Conservation (phyloP, 1,140 invertebrate genomes). For the Periplaneta americana region DNA sequence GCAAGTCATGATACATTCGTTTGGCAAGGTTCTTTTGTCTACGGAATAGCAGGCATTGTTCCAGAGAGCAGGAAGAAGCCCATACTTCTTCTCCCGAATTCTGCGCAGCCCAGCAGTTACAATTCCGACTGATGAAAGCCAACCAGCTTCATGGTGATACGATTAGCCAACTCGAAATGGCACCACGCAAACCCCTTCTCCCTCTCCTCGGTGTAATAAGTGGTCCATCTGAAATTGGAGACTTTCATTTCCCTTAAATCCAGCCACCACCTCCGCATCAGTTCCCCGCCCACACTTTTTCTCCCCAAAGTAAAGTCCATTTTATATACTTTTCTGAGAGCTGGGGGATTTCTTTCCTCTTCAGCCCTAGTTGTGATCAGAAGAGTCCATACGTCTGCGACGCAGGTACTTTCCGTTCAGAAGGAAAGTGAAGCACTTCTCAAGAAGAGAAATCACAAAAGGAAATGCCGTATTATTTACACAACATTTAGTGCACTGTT, state of each 20-base stretch:
- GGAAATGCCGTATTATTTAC: too few relatives aligned
- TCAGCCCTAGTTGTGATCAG: not conserved
- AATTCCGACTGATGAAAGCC: not conserved
- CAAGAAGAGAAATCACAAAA: too few relatives aligned
- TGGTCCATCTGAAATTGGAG: not conserved
- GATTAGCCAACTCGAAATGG: not conserved
- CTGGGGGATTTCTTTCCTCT: not conserved
- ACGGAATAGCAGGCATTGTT: too few relatives aligned
- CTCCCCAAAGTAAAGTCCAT: not conserved
- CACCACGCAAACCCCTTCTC: not conserved
- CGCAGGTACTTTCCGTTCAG: not conserved
- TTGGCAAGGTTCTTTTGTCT: too few relatives aligned
- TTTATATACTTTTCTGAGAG: not conserved
- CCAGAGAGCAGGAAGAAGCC: too few relatives aligned
- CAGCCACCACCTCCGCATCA: too few relatives aligned
- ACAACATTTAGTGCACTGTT: too few relatives aligned
- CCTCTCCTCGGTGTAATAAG: not conserved
- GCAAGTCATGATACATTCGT: too few relatives aligned
- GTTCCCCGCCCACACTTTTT: not conserved
- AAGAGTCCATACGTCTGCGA: not conserved
- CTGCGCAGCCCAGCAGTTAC: not conserved
- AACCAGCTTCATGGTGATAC: not conserved
- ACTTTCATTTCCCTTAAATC: not conserved
- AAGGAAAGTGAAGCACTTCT: not conserved
- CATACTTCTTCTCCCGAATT: not conserved